Base-by-base conservation (phyloP, 2,797 vertebrate genomes). In the Amphiprion clarkii region DNA sequence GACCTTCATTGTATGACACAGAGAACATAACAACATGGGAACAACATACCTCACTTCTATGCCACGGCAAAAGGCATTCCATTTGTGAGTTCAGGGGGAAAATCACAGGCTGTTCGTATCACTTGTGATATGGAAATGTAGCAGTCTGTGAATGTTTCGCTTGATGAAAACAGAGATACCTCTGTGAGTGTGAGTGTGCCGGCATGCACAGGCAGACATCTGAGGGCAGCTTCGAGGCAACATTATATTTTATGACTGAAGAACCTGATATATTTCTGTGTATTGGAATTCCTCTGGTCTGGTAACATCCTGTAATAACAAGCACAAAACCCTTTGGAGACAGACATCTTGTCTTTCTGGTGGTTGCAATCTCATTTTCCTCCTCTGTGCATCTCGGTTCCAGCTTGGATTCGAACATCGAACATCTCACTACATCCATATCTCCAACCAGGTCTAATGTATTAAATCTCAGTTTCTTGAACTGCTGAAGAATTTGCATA, bases 181-280 rank as follows among this genome's bases (percentile, higher is more conserved):
- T 58, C 13, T 71, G 56, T 71, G 71, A 55, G 49, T 71, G 54
- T 52, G 62, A 53, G 61, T 54, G 67, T 74, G 73, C 69, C 49
- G 42, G 69, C 68, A 78, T 63, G 74, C 29, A 53, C 56, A 62
- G 61, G 71, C 76, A 79, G 59, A 77, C 51, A 60, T 76, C 6
- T 57, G 44, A 72, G 44, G 54, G 59, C 51, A 46, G 78, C 69
- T 80, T 48, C 64, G 62, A 63, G 76, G 49, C 49, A 74, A 64
- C 83, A 79, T 88, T 84, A 52, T 54, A 81, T 87, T 88, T 83
- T 71, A 82, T 63, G 63, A 76, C 64, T 79, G 79, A 73, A 67
- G 40, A 81, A 79, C 55, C 67, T 77, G 82, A 84, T 72, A 78
- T 74, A 79, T 79, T 73, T 67, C 52, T 1, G 3, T 58, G 73